These are phyloP conservation scores for Pedicia rivosa DNA, from an alignment of 2,888 invertebrate genomes.

Conservation along the genomic window DNA sequence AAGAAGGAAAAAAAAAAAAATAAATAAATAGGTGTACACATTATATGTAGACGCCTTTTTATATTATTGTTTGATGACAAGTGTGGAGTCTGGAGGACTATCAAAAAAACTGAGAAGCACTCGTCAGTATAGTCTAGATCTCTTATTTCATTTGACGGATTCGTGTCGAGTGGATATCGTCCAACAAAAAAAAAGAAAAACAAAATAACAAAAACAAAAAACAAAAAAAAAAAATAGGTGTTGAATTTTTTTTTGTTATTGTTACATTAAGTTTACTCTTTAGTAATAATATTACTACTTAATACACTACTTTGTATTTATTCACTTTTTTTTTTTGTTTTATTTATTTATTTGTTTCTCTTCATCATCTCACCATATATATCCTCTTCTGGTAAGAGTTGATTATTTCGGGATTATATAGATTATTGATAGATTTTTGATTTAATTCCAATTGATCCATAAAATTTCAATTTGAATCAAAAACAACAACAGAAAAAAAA, in stretches of 20 bases:
- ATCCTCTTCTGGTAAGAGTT: not conserved
- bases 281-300: too few species aligned
- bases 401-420: too few species aligned
- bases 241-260: slow-evolving; percentile 8
- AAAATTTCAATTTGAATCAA: too few species aligned
- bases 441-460: too few species aligned
- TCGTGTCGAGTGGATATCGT: slow-evolving; percentile 34
- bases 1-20: too few species aligned
- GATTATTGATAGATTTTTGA: too few species aligned
- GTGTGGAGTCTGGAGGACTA: slow-evolving; percentile 30
- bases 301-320: not conserved
- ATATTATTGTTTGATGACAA: too few species aligned
- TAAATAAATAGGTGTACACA: too few species aligned
- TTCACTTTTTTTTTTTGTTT: not conserved
- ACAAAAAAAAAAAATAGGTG: slow-evolving; percentile 7
- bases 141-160: slow-evolving; percentile 35
- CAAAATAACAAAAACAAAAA: not conserved
- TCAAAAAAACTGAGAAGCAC: slow-evolving; percentile 33
- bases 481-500: too few species aligned
- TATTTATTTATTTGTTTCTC: not conserved
- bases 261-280: not conserved
- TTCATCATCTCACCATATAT: not conserved
- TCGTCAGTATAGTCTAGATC: slow-evolving; percentile 34
- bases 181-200: slow-evolving; percentile 3
- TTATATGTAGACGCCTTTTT: too few species aligned